Evolutionary conservation across 2,797 vertebrate species (phyloP).

Genomic region (Dendrocincla fuliginosa): DNA sequence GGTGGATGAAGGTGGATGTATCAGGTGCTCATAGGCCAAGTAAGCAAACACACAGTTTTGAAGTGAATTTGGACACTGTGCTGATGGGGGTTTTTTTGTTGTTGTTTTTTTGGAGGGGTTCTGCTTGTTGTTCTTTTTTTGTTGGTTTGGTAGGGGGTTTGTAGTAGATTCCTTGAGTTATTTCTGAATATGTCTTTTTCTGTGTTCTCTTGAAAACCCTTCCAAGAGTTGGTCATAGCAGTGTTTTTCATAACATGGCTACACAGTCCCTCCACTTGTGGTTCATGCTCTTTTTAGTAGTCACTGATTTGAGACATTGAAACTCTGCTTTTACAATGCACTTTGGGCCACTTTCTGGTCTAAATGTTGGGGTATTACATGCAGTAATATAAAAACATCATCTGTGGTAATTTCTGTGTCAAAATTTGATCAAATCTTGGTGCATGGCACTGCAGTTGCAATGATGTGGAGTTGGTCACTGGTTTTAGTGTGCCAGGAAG

Average conservation of each 20-base stretch:
- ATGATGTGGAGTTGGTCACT: background rate
- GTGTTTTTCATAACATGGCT: background rate
- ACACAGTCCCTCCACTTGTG: background rate
- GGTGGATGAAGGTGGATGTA: background rate
- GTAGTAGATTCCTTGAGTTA: background rate
- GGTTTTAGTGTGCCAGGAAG: background rate
- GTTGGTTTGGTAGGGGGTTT: background rate
- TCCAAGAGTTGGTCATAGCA: background rate
- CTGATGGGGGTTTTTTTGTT: background rate
- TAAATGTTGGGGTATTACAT: background rate
- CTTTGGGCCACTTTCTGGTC: background rate
- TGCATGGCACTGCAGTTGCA: background rate
- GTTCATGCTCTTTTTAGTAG: background rate
- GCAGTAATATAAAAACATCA: background rate
- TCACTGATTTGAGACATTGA: background rate
- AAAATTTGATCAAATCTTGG: background rate
- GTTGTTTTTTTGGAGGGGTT: background rate
- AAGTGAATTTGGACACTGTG: background rate
- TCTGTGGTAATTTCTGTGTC: background rate
- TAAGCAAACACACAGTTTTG: background rate
- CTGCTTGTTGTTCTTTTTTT: background rate
- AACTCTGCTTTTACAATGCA: background rate
- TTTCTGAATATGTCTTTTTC: background rate
- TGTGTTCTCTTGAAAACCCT: background rate
- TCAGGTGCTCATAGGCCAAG: background rate